These are phyloP conservation scores for Eristalis pertinax DNA, from an alignment of 2,888 invertebrate species.

Conservation along the genomic window DNA sequence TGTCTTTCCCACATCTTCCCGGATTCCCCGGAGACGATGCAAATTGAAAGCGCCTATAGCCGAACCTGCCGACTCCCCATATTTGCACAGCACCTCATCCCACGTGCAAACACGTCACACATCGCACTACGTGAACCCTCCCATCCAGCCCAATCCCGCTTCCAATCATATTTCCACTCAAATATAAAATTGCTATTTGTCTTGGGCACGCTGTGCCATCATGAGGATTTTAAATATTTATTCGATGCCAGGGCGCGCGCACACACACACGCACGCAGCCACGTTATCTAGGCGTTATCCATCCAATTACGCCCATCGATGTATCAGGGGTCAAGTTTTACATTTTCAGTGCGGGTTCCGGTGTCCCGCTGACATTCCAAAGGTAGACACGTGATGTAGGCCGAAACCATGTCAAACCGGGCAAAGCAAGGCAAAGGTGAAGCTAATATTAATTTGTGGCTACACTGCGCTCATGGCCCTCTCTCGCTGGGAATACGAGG, in stretches of 20 bases:
- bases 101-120: not conserved
- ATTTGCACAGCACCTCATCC: not conserved
- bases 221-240: constrained; percentile 16
- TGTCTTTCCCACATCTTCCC: not conserved
- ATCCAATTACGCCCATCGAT: constrained; percentile 16
- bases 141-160: not conserved
- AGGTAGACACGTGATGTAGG: constrained; percentile 18
- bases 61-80: not conserved
- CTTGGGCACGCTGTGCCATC: not conserved
- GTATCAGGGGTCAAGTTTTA: constrained; percentile 2
- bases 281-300: constrained; percentile 4
- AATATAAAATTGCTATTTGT: not conserved
- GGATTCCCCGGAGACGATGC: not conserved
- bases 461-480: not conserved
- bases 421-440: not conserved
- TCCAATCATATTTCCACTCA: constrained; percentile 16
- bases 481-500: not conserved
- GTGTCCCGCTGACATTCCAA: constrained; percentile 11
- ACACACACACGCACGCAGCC: not conserved
- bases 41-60: not conserved
- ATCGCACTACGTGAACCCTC: not conserved
- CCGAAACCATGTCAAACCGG: not conserved
- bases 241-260: not conserved
- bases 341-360: constrained; percentile 1
- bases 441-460: constrained; percentile 22